Evolutionary conservation across 2,888 invertebrate genomes (phyloP).

Genomic region (Amiota communis): DNA sequence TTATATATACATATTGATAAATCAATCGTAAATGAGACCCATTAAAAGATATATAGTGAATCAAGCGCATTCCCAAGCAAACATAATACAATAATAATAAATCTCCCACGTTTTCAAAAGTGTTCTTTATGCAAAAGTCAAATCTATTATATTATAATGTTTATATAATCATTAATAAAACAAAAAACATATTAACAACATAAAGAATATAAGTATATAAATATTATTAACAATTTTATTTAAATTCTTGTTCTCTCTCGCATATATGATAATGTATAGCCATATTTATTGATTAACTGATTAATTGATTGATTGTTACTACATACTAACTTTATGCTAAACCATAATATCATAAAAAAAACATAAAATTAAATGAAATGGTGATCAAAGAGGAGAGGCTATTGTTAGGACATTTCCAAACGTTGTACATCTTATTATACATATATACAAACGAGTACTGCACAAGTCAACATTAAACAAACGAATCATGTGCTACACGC

Average conservation of each 20-base stretch:
- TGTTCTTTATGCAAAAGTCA: slow-evolving; percentile 14
- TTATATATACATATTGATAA: no score
- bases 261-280: slow-evolving; percentile 30
- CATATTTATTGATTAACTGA: slow-evolving; percentile 28
- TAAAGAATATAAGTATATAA: no score
- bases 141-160: no score
- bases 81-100: neutral
- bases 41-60: neutral
- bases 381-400: no score
- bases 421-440: no score
- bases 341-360: neutral
- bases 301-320: slow-evolving; percentile 15
- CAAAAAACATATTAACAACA: no score
- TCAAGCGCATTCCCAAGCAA: slow-evolving; percentile 14
- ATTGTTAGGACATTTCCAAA: no score
- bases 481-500: no score
- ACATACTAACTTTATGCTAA: slow-evolving; percentile 9
- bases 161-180: no score
- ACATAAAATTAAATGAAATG: neutral
- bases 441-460: no score
- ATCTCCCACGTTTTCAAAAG: neutral
- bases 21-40: neutral
- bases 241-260: slow-evolving; percentile 13
- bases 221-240: neutral
- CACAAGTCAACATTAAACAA: no score